phyloP scores from a whole-genome alignment of 2,888 invertebrate genomes.

The Cyclophora albipunctata region DNA sequence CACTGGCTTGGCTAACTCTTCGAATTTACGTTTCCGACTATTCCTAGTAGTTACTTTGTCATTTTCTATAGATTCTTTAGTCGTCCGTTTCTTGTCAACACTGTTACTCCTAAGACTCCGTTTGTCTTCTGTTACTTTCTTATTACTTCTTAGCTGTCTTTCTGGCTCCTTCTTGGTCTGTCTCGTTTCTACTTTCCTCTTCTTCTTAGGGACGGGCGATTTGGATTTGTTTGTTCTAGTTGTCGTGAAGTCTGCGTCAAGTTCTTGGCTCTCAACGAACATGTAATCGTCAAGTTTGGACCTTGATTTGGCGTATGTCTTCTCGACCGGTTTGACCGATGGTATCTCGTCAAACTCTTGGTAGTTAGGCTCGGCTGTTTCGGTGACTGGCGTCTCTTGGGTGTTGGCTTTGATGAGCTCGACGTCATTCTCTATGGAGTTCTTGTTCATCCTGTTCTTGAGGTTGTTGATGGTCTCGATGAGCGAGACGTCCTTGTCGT shows the following conservation, averaged over 20 bases:
- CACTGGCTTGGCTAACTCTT: slow-evolving; percentile 51
- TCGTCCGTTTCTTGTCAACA: slow-evolving; percentile 29
- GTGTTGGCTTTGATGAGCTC: slow-evolving; percentile 60
- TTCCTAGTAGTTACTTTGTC: slow-evolving; percentile 42
- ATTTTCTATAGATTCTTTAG: slow-evolving; percentile 66
- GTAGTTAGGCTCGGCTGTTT: slow-evolving; percentile 35
- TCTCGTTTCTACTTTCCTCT: slow-evolving; percentile 50
- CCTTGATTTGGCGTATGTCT: slow-evolving; percentile 57
- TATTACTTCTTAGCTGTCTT: slow-evolving; percentile 36
- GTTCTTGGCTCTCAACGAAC: slow-evolving; percentile 56
- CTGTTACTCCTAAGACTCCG: slow-evolving; percentile 27
- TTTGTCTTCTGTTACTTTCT: slow-evolving; percentile 22
- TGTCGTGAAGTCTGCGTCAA: slow-evolving; percentile 56
- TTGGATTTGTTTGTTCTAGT: slow-evolving; percentile 34
- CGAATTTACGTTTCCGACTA: slow-evolving; percentile 52
- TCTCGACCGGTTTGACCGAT: slow-evolving; percentile 57
- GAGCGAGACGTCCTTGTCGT: slow-evolving; percentile 34
- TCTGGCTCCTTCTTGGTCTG: slow-evolving; percentile 27
- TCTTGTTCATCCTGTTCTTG: slow-evolving; percentile 50
- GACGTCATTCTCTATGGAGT: slow-evolving; percentile 61
- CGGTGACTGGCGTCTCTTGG: slow-evolving; percentile 44
- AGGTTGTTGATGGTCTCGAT: slow-evolving; percentile 49
- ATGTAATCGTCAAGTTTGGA: slow-evolving; percentile 63
- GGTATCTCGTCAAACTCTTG: slow-evolving; percentile 50
- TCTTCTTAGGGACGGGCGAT: slow-evolving; percentile 55